phyloP scores from a whole-genome alignment of 2,888 invertebrate genomes.

The Meghimatium bilineatum region DNA sequence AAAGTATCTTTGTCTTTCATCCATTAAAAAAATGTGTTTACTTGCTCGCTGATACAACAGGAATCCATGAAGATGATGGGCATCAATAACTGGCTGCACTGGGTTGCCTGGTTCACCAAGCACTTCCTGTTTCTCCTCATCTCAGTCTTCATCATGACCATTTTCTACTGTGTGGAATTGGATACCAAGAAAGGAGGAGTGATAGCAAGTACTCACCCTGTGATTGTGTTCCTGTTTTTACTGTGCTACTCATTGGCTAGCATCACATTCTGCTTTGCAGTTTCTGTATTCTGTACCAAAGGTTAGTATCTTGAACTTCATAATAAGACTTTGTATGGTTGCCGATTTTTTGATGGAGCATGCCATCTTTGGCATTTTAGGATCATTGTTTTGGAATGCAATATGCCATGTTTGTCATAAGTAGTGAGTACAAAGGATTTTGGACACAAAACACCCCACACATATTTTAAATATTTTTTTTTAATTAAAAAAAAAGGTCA shows the following conservation, averaged over 20 bases:
- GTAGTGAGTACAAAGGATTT: no score
- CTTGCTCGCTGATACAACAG: slow-evolving; percentile 76
- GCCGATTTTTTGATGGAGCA: no score
- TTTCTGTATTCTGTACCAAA: slow-evolving; percentile 88
- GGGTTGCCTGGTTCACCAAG: slow-evolving; percentile 90
- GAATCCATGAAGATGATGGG: slow-evolving; percentile 96
- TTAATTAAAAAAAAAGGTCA: no score
- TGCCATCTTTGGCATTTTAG: no score
- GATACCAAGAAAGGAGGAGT: slow-evolving; percentile 60
- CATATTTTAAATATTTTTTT: no score
- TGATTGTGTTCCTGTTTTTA: slow-evolving; percentile 84
- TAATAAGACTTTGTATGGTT: no score
- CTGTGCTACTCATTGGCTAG: slow-evolving; percentile 84
- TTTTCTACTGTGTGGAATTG: slow-evolving; percentile 69
- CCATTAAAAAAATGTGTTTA: not conserved
- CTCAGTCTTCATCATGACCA: slow-evolving; percentile 79
- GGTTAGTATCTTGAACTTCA: slow-evolving; percentile 66
- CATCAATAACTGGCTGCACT: slow-evolving; percentile 87
- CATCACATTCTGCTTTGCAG: slow-evolving; percentile 87
- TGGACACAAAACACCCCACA: no score
- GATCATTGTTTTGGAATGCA: no score
- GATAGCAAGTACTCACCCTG: slow-evolving; percentile 79
- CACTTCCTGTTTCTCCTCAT: slow-evolving; percentile 84
- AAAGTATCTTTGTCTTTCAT: not conserved
- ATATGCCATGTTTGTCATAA: no score